Conservation (phyloP, 2,888 invertebrate species). For the Phengaris alcon region DNA sequence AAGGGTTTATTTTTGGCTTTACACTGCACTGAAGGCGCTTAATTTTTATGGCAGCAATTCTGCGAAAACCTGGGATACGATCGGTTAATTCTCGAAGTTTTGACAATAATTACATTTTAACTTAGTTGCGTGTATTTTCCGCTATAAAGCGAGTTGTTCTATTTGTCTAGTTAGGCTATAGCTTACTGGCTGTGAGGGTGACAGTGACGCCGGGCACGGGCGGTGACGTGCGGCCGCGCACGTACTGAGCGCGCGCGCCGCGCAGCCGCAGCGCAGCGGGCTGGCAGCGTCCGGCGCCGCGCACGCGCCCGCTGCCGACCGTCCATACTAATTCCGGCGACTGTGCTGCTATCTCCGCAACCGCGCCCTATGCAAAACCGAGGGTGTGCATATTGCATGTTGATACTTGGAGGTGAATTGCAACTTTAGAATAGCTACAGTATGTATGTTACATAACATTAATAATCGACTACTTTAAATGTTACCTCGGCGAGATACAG, state of each 20-base stretch:
- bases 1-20: not conserved
- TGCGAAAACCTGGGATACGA: no score
- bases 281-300: slow-evolving; percentile 82
- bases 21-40: no score
- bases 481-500: slow-evolving; percentile 64
- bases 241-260: slow-evolving; percentile 81
- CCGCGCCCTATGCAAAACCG: slow-evolving; percentile 50
- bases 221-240: slow-evolving; percentile 83
- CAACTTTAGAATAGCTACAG: not conserved
- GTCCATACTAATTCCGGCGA: slow-evolving; percentile 86
- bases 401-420: not conserved
- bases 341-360: slow-evolving; percentile 81
- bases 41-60: no score
- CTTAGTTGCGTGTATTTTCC: no score
- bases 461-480: not conserved
- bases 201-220: slow-evolving; percentile 80
- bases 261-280: slow-evolving; percentile 82
- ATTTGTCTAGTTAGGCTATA: no score
- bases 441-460: no score
- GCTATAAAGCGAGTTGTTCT: no score
- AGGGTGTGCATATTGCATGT: not conserved
- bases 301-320: slow-evolving; percentile 83
- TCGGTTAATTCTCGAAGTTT: no score
- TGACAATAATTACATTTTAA: no score
- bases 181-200: slow-evolving; percentile 54